phyloP scores from a whole-genome alignment of 2,888 invertebrate species.

The Agriopis aurantiaria region DNA sequence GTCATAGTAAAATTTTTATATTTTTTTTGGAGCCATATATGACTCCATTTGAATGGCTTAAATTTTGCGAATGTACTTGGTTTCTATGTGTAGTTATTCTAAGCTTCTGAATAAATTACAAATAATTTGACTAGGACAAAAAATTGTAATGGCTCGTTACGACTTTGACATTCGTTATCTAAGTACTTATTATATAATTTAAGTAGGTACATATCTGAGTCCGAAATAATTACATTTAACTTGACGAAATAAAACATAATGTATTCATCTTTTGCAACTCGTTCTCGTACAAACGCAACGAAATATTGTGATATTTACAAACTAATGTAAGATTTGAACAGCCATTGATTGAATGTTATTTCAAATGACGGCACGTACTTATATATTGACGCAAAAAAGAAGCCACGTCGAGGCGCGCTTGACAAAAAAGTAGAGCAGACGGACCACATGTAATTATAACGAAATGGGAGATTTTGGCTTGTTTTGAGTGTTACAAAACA shows the following conservation, averaged over 20 bases:
- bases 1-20: too few relatives aligned
- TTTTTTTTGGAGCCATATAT: too few relatives aligned
- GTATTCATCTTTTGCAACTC: constrained; percentile 15
- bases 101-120: background rate
- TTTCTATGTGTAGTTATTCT: too few relatives aligned
- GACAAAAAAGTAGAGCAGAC: background rate
- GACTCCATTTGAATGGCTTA: too few relatives aligned
- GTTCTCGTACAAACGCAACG: constrained; percentile 11
- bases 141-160: background rate
- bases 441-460: background rate
- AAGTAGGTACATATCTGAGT: background rate
- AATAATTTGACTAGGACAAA: background rate
- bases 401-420: background rate
- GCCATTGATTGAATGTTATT: constrained; percentile 11
- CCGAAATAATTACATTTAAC: background rate
- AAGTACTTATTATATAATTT: background rate
- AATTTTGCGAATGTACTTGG: too few relatives aligned
- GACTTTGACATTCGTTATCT: background rate
- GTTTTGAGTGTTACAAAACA: too few relatives aligned
- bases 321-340: constrained; percentile 11
- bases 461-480: too few relatives aligned
- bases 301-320: constrained; percentile 6
- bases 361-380: background rate
- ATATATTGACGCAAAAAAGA: background rate
- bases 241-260: background rate